A percentile compares a stretch with the other conserved stretches of the same genome.
phyloP scores from a whole-genome alignment of 30 jellyfish, hydroid and myxozoan genomes.

The Nemopilema nomurai region DNA sequence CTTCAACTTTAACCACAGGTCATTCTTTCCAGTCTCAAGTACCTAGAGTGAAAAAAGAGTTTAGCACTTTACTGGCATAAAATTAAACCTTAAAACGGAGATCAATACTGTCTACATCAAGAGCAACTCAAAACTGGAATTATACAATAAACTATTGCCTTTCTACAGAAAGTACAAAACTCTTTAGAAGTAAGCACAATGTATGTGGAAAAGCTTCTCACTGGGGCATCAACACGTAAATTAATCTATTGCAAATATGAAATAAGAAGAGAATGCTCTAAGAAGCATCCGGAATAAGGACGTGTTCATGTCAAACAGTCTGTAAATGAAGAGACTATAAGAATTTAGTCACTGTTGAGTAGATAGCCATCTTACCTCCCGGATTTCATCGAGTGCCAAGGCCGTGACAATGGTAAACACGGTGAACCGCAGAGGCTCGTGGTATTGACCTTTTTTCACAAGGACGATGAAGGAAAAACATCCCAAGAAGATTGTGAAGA shows the following conservation, averaged over 20 bases:
- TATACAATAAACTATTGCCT: no score
- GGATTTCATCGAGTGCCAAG: slow-evolving; percentile 35
- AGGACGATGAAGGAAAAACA: slow-evolving; percentile 29
- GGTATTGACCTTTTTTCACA: not conserved
- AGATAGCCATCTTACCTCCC: slow-evolving; percentile 32
- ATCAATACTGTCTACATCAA: slow-evolving; percentile 66
- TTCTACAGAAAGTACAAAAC: no score
- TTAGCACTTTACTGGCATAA: no score
- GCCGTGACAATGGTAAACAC: slow-evolving; percentile 28
- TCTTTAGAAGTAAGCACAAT: no score
- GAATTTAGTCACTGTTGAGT: no score
- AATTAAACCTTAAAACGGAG: slow-evolving; percentile 61
- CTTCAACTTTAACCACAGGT: slow-evolving; percentile 17
- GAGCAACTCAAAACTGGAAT: no score
- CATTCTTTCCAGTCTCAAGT: slow-evolving; percentile 28
- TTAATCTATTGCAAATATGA: no score
- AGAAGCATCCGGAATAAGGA: no score
- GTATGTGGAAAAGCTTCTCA: no score
- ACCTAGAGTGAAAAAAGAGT: slow-evolving; percentile 20
- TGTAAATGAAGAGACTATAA: no score
- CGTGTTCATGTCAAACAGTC: no score
- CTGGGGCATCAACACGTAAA: no score
- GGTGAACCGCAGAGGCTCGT: not conserved
- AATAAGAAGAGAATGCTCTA: slow-evolving; percentile 34
- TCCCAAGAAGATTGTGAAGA: slow-evolving; percentile 33